These are phyloP conservation scores for Brachionichthys hirsutus DNA, from an alignment of 2,113 vertebrate genomes.

Conservation along the genomic window DNA sequence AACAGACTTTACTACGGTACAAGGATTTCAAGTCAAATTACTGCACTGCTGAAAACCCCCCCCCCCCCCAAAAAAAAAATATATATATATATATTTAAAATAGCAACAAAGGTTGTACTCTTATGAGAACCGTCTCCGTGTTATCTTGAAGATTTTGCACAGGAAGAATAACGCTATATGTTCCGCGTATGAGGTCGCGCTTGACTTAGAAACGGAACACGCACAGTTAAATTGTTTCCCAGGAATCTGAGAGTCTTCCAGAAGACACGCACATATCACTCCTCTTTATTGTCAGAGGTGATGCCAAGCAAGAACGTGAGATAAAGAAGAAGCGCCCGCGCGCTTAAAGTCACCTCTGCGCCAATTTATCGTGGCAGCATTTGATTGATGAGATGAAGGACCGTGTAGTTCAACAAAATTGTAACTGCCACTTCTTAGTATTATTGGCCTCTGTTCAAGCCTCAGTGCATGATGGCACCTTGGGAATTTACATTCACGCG, in stretches of 20 bases:
- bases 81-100: no score
- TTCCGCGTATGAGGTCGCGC: no score
- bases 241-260: conserved; percentile 6
- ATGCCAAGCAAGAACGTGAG: conserved; percentile 18
- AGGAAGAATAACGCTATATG: no score
- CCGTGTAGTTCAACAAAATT: conserved; percentile 20
- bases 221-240: no score
- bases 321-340: conserved; percentile 35
- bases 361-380: conserved; percentile 38
- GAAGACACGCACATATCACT: conserved; percentile 10
- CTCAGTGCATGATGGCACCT: conserved; percentile 11
- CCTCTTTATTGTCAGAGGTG: conserved; percentile 11
- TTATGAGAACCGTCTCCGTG: no score
- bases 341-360: conserved; percentile 38
- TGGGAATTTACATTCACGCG: conserved; percentile 31
- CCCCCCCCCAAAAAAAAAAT: no score
- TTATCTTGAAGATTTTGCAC: no score
- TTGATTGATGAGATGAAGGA: conserved; percentile 57
- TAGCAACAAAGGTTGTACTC: no score
- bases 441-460: conserved; percentile 17
- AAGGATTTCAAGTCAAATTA: no score
- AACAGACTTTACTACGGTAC: no score
- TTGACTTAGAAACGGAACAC: no score
- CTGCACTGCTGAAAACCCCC: no score
- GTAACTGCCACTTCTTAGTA: conserved; percentile 38